These are phyloP conservation scores for Sphaerophoria taeniata DNA, from an alignment of 2,888 invertebrate species.

Conservation along the genomic window DNA sequence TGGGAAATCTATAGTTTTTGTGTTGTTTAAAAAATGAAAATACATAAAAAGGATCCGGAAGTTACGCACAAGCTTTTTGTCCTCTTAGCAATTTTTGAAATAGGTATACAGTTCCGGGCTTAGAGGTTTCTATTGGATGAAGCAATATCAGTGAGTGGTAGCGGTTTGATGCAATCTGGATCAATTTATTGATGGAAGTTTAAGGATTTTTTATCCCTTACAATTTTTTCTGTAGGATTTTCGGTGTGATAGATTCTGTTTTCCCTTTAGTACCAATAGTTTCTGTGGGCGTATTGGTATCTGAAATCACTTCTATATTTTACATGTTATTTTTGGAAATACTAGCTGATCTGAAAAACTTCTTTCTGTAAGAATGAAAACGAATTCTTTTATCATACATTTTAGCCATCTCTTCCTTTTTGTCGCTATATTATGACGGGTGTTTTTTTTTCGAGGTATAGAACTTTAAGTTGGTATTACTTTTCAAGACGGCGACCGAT, in stretches of 20 bases:
- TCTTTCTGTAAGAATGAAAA: too few relatives aligned
- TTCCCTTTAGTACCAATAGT: too few relatives aligned
- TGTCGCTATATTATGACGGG: too few relatives aligned
- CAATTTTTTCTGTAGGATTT: neutral
- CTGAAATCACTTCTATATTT: neutral
- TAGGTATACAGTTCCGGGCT: constrained; percentile 33
- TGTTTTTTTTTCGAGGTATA: too few relatives aligned
- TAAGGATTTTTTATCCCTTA: constrained; percentile 10
- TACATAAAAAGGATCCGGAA: constrained; percentile 11
- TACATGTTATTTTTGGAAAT: neutral
- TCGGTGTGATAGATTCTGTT: neutral
- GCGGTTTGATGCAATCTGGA: constrained; percentile 39
- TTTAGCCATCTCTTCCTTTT: too few relatives aligned
- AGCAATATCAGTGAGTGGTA: neutral
- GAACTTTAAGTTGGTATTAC: too few relatives aligned
- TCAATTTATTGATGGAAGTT: constrained; percentile 32
- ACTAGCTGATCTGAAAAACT: too few relatives aligned
- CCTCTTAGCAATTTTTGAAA: constrained; percentile 26
- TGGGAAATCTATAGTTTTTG: constrained; percentile 21
- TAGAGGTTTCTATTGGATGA: constrained; percentile 18
- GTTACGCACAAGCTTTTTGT: constrained; percentile 23
- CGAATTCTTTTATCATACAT: too few relatives aligned
- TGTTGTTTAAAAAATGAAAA: neutral
- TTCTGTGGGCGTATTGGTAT: too few relatives aligned
- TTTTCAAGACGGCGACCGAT: too few relatives aligned